These are phyloP conservation scores for Rhinella marina DNA, from an alignment of 2,797 vertebrate genomes.

Conservation along the genomic window DNA sequence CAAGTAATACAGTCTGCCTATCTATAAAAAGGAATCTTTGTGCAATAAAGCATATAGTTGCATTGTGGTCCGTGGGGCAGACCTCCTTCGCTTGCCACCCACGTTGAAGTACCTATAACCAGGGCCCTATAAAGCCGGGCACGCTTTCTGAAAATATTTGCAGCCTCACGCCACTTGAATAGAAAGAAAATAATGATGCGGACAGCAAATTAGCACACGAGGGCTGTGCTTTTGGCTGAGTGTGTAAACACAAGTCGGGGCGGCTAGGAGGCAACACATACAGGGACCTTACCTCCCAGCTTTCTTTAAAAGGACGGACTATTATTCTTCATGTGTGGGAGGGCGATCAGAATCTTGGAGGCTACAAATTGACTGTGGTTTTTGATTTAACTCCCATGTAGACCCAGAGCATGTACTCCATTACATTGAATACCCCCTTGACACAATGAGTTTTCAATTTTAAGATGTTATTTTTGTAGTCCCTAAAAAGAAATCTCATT, in stretches of 20 bases:
- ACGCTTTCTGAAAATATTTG: conserved; percentile 63
- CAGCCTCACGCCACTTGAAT: conserved; percentile 61
- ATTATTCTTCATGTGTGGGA: conserved; percentile 56
- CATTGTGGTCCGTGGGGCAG: conserved; percentile 49
- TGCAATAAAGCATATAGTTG: conserved; percentile 53
- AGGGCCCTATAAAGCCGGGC: conserved; percentile 58
- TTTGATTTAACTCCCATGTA: conserved; percentile 36
- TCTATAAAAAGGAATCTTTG: conserved; percentile 61
- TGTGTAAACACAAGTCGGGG: conserved; percentile 43
- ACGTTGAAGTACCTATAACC: conserved; percentile 60
- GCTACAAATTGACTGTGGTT: conserved; percentile 37
- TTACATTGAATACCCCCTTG: neutral
- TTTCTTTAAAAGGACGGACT: conserved; percentile 43
- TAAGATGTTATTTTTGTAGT: neutral
- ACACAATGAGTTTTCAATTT: neutral
- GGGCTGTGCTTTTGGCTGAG: conserved; percentile 46
- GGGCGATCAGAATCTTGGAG: conserved; percentile 21
- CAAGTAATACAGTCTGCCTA: conserved; percentile 31
- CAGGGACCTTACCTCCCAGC: conserved; percentile 51
- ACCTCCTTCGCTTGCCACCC: conserved; percentile 58
- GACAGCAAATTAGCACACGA: conserved; percentile 61
- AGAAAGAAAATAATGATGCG: conserved; percentile 62
- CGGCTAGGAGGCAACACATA: conserved; percentile 31
- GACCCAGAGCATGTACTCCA: neutral
- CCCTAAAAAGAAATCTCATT: neutral